Conservation (phyloP, 2,888 invertebrate genomes). For the Tipula vernalis region DNA sequence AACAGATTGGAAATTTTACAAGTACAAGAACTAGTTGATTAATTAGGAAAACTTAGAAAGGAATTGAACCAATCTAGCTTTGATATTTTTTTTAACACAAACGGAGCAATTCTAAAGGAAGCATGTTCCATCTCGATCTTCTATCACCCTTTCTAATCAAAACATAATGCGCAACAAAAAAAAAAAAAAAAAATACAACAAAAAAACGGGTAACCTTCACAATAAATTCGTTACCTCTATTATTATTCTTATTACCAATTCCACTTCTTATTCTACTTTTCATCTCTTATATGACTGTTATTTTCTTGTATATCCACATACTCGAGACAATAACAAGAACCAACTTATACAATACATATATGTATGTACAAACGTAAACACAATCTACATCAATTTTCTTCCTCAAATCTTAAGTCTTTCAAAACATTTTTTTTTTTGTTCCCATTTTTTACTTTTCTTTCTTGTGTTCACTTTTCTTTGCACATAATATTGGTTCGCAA, state of each 20-base stretch:
- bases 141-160: background rate
- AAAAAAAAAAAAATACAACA: background rate
- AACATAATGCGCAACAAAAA: background rate
- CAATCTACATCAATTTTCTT: background rate
- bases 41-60: too few relatives aligned
- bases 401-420: background rate
- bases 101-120: background rate
- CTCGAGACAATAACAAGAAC: background rate
- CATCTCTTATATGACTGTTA: background rate
- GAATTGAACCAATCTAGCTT: too few relatives aligned
- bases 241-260: background rate
- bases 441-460: background rate
- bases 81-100: background rate
- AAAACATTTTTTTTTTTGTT: background rate
- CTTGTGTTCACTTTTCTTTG: background rate
- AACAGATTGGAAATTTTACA: too few relatives aligned
- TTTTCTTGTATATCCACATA: background rate
- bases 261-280: background rate
- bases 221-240: background rate
- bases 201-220: background rate
- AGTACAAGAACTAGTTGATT: too few relatives aligned
- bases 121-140: background rate
- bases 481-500: background rate
- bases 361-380: background rate
- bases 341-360: background rate